A percentile compares a stretch with the other conserved stretches of the same genome.
Conservation (phyloP, 2,113 vertebrate genomes). For the Mola mola region DNA sequence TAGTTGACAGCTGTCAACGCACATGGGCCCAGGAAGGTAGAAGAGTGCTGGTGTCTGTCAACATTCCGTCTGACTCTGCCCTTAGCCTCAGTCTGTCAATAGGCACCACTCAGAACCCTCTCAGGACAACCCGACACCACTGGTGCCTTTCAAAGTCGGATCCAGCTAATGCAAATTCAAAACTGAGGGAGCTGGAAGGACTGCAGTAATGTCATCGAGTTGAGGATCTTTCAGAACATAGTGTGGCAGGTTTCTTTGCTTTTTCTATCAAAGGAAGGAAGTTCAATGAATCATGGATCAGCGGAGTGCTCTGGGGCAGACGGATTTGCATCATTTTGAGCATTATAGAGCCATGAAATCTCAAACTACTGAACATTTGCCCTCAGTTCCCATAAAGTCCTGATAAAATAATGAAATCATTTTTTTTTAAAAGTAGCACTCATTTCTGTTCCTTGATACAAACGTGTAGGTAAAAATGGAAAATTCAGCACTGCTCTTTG, state of each 20-base stretch:
- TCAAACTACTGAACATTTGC: not conserved
- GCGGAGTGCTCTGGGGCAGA: constrained; percentile 3
- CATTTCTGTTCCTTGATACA: too few relatives aligned
- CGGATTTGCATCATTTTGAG: constrained; percentile 12
- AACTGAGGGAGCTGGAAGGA: constrained; percentile 1
- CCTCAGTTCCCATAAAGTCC: too few relatives aligned
- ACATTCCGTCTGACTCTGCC: constrained; percentile 44
- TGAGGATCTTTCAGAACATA: constrained; percentile 19
- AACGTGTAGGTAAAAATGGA: too few relatives aligned
- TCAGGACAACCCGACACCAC: constrained; percentile 35
- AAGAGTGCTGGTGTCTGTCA: constrained; percentile 64
- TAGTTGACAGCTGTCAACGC: constrained; percentile 77
- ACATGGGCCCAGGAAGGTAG: constrained; percentile 41
- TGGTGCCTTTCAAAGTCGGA: constrained; percentile 23
- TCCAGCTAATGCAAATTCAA: constrained; percentile 28
- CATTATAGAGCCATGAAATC: constrained; percentile 19
- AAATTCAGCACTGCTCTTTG: too few relatives aligned
- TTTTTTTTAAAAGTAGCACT: too few relatives aligned
- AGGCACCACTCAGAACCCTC: constrained; percentile 27
- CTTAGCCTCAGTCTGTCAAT: constrained; percentile 39
- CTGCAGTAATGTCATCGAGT: constrained; percentile 22
- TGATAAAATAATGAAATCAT: too few relatives aligned
- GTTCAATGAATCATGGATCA: constrained; percentile 32
- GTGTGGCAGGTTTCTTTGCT: constrained; percentile 26
- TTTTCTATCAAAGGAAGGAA: constrained; percentile 16